Percentiles rank a stretch among this genome's conserved stretches.
These are phyloP conservation scores for Megaptera novaeangliae DNA, from an alignment of 2,113 vertebrate genomes.

Conservation along the genomic window DNA sequence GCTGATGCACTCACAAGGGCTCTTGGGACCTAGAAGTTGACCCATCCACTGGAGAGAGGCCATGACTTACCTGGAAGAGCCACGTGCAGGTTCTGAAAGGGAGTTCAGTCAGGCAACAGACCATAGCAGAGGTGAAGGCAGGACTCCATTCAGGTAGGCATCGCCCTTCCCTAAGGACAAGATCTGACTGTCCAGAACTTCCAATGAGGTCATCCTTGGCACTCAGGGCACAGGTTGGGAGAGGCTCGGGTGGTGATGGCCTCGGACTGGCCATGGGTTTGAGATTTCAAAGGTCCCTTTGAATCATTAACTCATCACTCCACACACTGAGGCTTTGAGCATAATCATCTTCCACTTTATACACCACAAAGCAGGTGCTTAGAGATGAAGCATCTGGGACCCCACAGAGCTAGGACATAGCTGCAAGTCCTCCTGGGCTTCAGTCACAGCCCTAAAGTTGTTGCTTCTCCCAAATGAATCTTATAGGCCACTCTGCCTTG, in stretches of 20 bases:
- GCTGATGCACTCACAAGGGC: background rate
- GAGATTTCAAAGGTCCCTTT: background rate
- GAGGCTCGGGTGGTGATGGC: background rate
- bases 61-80: background rate
- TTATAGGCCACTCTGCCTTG: background rate
- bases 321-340: background rate
- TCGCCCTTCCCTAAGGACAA: background rate
- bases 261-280: background rate
- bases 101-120: background rate
- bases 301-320: background rate
- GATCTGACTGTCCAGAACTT: background rate
- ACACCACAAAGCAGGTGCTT: background rate
- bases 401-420: too few relatives aligned
- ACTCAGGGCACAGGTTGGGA: background rate
- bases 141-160: background rate
- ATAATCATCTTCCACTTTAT: background rate
- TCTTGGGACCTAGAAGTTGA: background rate
- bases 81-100: background rate
- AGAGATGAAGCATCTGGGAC: background rate
- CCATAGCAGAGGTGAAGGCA: background rate
- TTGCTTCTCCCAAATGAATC: background rate
- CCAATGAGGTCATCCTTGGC: background rate
- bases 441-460: background rate
- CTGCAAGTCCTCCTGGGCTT: background rate
- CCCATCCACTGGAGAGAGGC: background rate